Evolutionary conservation across 2,113 vertebrate genomes (phyloP).

Genomic region (Spheniscus mendiculus): DNA sequence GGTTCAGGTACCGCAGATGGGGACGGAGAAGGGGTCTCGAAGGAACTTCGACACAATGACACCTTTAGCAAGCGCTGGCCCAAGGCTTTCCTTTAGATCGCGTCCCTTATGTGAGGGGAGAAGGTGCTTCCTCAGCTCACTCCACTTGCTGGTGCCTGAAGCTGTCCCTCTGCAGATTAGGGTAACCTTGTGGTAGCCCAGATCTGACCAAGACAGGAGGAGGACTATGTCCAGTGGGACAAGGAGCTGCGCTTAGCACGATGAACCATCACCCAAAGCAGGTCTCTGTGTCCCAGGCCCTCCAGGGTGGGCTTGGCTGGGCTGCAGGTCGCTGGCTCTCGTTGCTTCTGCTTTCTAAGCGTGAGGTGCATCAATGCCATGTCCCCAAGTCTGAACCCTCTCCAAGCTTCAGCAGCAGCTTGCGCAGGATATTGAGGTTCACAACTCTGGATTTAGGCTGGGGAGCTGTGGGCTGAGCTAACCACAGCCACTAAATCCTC

Average conservation of each 20-base stretch:
- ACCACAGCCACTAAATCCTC: neutral
- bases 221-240: rapidly evolving
- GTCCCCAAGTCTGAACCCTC: neutral
- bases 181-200: neutral
- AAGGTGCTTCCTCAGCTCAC: neutral
- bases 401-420: neutral
- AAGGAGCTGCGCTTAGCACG: rapidly evolving
- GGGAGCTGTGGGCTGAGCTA: neutral
- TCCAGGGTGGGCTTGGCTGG: neutral
- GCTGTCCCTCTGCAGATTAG: neutral
- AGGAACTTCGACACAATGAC: neutral
- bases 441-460: neutral
- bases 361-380: rapidly evolving
- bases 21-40: rapidly evolving
- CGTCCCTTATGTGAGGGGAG: neutral
- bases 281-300: neutral
- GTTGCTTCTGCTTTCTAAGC: neutral
- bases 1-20: neutral
- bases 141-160: neutral
- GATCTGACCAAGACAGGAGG: neutral
- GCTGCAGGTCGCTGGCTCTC: neutral
- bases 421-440: neutral
- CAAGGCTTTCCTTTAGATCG: neutral
- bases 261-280: neutral
- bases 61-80: neutral